These are phyloP conservation scores for Meteorus colon DNA, from an alignment of 2,888 invertebrate genomes.

Conservation along the genomic window DNA sequence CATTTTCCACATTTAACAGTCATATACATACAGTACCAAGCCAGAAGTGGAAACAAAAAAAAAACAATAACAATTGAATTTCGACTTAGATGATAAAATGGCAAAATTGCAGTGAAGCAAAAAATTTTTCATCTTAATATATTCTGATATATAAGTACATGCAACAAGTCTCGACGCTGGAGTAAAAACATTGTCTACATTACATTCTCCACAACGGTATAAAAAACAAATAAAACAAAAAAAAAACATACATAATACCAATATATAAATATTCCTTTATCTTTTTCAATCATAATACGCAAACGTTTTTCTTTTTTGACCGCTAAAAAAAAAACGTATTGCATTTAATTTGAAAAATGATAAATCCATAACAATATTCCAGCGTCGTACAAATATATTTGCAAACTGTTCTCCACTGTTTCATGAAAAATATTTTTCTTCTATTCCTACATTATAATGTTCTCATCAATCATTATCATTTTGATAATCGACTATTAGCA, in stretches of 20 bases:
- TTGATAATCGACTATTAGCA: neutral
- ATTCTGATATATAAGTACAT: slow-evolving; percentile 11
- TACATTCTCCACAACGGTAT: neutral
- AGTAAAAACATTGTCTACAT: neutral
- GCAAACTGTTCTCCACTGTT: neutral
- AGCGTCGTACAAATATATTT: slow-evolving; percentile 15
- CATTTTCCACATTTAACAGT: neutral
- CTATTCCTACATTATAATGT: neutral
- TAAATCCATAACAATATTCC: slow-evolving; percentile 16
- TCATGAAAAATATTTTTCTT: slow-evolving; percentile 1
- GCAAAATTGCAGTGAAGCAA: neutral
- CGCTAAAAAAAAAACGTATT: slow-evolving; percentile 32
- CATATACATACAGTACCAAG: slow-evolving; percentile 4
- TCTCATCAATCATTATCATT: neutral
- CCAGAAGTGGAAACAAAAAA: neutral
- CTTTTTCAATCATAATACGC: neutral
- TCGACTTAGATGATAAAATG: slow-evolving; percentile 5
- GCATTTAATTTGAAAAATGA: slow-evolving; percentile 1
- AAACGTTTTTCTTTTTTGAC: slow-evolving; percentile 37
- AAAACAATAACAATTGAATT: neutral
- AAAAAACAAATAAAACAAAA: slow-evolving; percentile 6
- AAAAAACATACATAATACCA: slow-evolving; percentile 11
- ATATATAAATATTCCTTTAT: neutral
- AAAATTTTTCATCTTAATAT: neutral
- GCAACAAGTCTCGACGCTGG: slow-evolving; percentile 25